Conservation (phyloP, 2,113 vertebrate species). For the Coptodon rendalli region DNA sequence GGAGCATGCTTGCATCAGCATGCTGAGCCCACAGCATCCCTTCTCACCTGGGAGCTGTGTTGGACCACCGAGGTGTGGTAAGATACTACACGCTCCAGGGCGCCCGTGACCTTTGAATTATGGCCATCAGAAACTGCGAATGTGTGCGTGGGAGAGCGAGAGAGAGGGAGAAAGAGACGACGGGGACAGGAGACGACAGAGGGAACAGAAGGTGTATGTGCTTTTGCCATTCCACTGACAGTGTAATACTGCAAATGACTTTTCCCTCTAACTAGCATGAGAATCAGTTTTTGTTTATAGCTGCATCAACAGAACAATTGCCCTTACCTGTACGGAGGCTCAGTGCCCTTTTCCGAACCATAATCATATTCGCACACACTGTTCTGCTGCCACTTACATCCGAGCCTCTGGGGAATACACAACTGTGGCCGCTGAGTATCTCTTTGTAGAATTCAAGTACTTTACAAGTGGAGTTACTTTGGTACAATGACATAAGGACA, state of each 20-base stretch:
- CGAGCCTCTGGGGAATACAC: constrained; percentile 11
- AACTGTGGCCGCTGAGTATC: constrained; percentile 11
- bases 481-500: constrained; percentile 6
- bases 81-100: constrained; percentile 59
- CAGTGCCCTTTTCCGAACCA: constrained; percentile 16
- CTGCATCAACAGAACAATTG: constrained; percentile 1
- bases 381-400: constrained; percentile 33
- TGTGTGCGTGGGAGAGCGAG: neutral
- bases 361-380: constrained; percentile 20
- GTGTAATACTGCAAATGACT: constrained; percentile 35
- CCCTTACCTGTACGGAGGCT: constrained; percentile 15
- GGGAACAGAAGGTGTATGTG: constrained; percentile 13
- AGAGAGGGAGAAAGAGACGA: neutral
- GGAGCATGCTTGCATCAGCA: constrained; percentile 56
- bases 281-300: constrained; percentile 36
- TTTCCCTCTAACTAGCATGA: constrained; percentile 17
- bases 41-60: constrained; percentile 60
- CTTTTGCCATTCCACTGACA: constrained; percentile 45
- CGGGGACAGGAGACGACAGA: neutral
- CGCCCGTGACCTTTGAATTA: constrained; percentile 56
- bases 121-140: constrained; percentile 23
- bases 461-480: constrained; percentile 20
- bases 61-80: constrained; percentile 62
- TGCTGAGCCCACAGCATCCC: constrained; percentile 62
- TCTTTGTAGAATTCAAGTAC: constrained; percentile 21